phyloP scores from a whole-genome alignment of 2,797 vertebrate genomes.

The Podarcis lilfordi region DNA sequence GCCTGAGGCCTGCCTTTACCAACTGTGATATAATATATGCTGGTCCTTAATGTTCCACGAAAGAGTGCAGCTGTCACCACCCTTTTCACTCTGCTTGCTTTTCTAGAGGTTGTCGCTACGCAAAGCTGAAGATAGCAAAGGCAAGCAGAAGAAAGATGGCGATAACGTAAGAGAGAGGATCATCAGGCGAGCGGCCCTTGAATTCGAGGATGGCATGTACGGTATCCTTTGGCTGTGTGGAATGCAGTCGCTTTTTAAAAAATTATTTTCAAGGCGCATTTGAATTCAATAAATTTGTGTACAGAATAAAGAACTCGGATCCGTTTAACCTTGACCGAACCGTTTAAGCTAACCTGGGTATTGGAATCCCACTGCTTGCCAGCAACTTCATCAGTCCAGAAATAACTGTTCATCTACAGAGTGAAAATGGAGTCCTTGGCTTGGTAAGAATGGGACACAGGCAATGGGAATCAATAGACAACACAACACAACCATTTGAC shows the following conservation, averaged over 20 bases:
- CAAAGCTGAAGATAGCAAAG: conserved; percentile 80
- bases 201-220: conserved; percentile 98
- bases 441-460: conserved; percentile 89
- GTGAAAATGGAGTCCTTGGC: conserved; percentile 97
- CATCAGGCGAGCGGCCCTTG: conserved; percentile 93
- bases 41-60: conserved; percentile 8
- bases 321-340: conserved; percentile 69
- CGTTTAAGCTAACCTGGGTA: conserved; percentile 92
- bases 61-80: conserved; percentile 17
- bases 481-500: background rate
- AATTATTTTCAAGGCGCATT: background rate
- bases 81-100: conserved; percentile 31
- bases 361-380: conserved; percentile 96
- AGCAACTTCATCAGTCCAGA: conserved; percentile 96
- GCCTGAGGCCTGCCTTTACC: background rate
- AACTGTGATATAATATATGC: background rate
- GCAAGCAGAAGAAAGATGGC: conserved; percentile 85
- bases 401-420: conserved; percentile 96
- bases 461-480: background rate
- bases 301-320: background rate
- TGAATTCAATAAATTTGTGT: background rate
- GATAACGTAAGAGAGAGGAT: conserved; percentile 93
- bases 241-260: background rate
- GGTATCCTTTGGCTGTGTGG: conserved; percentile 86
- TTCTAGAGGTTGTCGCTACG: conserved; percentile 88